phyloP scores from a whole-genome alignment of 2,113 vertebrate species.

The Hemiprocne comata region DNA sequence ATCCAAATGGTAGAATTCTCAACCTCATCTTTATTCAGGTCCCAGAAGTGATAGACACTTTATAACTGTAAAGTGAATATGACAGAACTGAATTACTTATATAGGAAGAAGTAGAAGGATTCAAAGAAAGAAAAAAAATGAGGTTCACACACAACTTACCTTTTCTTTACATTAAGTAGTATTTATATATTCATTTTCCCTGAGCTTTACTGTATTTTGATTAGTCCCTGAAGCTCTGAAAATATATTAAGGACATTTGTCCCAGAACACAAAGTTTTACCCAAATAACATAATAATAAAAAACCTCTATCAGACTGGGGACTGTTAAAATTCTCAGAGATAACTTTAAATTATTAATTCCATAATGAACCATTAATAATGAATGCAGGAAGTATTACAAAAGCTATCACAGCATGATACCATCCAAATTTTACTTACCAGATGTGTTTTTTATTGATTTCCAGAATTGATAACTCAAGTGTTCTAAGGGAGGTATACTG shows the following conservation, averaged over 20 bases:
- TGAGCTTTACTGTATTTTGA: neutral
- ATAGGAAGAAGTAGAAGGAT: neutral
- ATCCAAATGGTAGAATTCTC: neutral
- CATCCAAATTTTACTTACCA: constrained; percentile 66
- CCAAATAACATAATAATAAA: neutral
- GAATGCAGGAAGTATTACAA: constrained; percentile 73
- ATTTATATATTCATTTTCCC: neutral
- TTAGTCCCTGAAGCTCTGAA: constrained; percentile 18
- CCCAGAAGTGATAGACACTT: neutral
- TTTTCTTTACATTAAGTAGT: constrained; percentile 23
- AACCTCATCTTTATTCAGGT: neutral
- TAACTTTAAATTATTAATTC: constrained; percentile 78
- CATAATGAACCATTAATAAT: constrained; percentile 78
- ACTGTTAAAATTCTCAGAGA: constrained; percentile 71
- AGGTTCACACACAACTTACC: neutral
- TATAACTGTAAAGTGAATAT: neutral
- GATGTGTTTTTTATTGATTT: constrained; percentile 76
- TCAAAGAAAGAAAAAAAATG: neutral
- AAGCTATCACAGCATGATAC: constrained; percentile 62
- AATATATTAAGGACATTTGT: neutral
- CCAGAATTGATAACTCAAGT: constrained; percentile 62
- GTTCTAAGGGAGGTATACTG: constrained; percentile 57
- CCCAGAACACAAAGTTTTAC: neutral
- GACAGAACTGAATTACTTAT: neutral
- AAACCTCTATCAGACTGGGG: constrained; percentile 26